Base-by-base conservation (phyloP, 2,113 vertebrate species). In the Zapus hudsonius region DNA sequence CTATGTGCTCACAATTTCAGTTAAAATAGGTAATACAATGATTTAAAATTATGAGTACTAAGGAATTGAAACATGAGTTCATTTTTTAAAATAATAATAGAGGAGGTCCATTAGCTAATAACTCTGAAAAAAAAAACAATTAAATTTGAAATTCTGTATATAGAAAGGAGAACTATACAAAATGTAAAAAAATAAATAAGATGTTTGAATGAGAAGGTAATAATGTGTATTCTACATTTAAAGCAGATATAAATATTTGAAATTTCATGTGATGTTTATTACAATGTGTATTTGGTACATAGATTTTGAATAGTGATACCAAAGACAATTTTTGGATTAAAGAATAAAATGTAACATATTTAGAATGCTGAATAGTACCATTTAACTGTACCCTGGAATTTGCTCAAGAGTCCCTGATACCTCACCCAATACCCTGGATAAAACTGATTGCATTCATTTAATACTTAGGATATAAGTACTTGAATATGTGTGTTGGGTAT, bases 341-440 rank as follows among this genome's bases (percentile, higher is more conserved):
- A 40, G 22, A 70, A 27, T 64, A 63, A 47, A 61, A 61, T 57
- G 12, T 10, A 81, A 4, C 5, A 63, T 33, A 3, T 66, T 84
- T 16, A 81, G 42, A 20, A 16, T 47, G 87, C n/a, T 80, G 7
- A 40, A 23, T 73, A 20, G 5, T 66, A 38, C 1, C 20, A 17
- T 61, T 69, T 69, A n/a, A n/a, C n/a, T n/a, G n/a, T n/a, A n/a
- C n/a, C n/a, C n/a, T n/a, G n/a, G n/a, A n/a, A n/a, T n/a, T n/a
- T n/a, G n/a, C n/a, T n/a, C 0, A 27, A 0, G 22, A 29, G n/a
- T 27, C 5, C 29, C 5, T 78, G 4, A 2, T 78, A 3, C 27
- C 19, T 3, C 0, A 33, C 5, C 3, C 9, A 82, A 33, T 2
- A 44, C n/a, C 23, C 27, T 67, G 33, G n/a, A n/a, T n/a, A n/a